Evolutionary conservation across 2,113 vertebrate genomes (phyloP).

Genomic region (Cavia aperea): DNA sequence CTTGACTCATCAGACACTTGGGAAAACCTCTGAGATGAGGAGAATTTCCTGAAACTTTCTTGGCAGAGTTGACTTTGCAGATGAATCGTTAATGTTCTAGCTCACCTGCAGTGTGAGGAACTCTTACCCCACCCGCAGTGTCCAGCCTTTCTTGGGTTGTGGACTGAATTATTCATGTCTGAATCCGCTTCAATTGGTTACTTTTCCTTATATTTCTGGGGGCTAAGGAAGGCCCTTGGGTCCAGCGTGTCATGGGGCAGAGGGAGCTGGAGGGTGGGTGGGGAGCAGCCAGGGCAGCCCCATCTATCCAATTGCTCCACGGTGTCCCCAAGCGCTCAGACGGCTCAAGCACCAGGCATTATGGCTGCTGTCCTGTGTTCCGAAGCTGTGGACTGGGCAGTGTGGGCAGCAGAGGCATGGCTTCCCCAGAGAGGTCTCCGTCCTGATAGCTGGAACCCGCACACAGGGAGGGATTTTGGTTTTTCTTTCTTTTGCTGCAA

Average conservation of each 20-base stretch:
- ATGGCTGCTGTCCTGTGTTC: neutral
- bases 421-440: neutral
- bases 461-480: neutral
- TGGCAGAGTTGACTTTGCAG: neutral
- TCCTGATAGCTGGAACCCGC: neutral
- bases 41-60: neutral
- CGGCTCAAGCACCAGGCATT: neutral
- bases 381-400: too few relatives aligned
- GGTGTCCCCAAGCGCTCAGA: rapidly evolving
- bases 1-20: neutral
- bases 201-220: neutral
- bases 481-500: neutral
- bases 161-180: neutral
- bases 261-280: too few relatives aligned
- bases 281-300: too few relatives aligned
- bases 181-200: neutral
- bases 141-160: rapidly evolving
- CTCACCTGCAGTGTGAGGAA: rapidly evolving
- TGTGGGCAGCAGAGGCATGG: neutral
- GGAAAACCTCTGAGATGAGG: neutral
- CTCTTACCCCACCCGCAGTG: neutral
- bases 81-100: neutral
- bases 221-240: neutral
- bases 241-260: neutral
- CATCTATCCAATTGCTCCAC: neutral